Conservation (phyloP, 2,797 vertebrate species). For the Morelia viridis region DNA sequence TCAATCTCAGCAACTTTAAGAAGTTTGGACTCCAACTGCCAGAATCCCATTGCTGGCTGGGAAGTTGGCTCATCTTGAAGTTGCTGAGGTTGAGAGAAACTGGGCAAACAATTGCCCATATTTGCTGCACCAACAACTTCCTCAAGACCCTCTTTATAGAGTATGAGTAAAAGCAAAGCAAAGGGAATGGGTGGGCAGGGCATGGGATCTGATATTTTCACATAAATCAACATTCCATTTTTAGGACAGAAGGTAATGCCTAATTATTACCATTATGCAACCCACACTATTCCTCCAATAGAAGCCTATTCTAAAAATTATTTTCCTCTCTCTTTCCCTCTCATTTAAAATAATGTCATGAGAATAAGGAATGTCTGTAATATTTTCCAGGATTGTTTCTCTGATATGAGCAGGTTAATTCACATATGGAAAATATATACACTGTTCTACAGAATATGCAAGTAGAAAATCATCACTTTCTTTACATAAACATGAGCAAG, state of each 20-base stretch:
- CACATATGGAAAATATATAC: not conserved
- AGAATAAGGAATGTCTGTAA: not conserved
- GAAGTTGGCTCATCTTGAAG: not conserved
- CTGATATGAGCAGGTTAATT: not conserved
- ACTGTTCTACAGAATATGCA: not conserved
- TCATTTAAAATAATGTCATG: not conserved
- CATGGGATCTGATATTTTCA: not conserved
- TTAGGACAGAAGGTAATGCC: not conserved
- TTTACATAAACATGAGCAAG: not conserved
- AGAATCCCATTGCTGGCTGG: not conserved
- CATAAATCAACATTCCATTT: not conserved
- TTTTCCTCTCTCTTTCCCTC: not conserved
- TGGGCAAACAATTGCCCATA: not conserved
- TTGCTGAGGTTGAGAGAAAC: not conserved
- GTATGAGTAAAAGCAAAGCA: not conserved
- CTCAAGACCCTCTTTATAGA: not conserved
- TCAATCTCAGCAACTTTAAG: not conserved
- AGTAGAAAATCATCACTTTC: not conserved
- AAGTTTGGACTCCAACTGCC: not conserved
- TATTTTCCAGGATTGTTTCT: not conserved
- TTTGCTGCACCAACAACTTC: not conserved
- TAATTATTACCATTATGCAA: not conserved
- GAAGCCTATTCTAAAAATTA: not conserved
- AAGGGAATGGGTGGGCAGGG: not conserved
- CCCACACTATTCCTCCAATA: not conserved